These are phyloP conservation scores for Muntiacus reevesi DNA, from an alignment of 2,113 vertebrate species.

Conservation along the genomic window DNA sequence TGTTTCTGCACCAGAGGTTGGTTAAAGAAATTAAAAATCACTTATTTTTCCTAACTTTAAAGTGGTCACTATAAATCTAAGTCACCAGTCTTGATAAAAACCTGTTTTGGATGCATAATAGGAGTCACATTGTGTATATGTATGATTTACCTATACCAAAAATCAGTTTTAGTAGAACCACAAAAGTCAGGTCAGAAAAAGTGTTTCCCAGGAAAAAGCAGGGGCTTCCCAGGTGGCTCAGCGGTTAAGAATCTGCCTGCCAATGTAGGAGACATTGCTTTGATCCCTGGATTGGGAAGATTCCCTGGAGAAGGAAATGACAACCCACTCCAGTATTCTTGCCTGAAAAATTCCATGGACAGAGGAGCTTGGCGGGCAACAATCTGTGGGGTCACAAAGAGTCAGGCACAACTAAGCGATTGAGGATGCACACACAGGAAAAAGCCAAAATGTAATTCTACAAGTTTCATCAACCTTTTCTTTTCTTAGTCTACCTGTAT, in stretches of 20 bases:
- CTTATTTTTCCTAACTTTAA: constrained; percentile 40
- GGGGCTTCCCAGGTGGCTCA: not conserved
- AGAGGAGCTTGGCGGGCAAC: not conserved
- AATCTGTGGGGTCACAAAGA: not conserved
- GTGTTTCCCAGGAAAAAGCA: accelerated
- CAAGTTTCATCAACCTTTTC: not conserved
- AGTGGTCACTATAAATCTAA: not conserved
- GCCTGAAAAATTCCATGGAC: not conserved
- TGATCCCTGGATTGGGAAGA: not conserved
- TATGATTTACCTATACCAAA: not conserved
- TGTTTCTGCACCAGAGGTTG: constrained; percentile 1
- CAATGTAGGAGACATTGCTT: not conserved
- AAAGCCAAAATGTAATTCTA: not conserved
- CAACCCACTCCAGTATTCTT: not conserved
- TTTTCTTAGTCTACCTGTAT: not conserved
- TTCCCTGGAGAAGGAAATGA: not conserved
- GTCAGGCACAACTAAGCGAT: not conserved
- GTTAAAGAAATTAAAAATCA: constrained; percentile 12
- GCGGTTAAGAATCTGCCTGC: not conserved
- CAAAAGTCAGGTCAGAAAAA: constrained; percentile 7
- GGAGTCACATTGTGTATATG: constrained; percentile 6
- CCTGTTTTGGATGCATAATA: not conserved
- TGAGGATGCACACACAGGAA: not conserved
- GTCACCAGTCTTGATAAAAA: constrained; percentile 37
- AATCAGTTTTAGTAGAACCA: not conserved